Base-by-base conservation (phyloP, 2,888 invertebrate genomes). In the Limenitis camilla region DNA sequence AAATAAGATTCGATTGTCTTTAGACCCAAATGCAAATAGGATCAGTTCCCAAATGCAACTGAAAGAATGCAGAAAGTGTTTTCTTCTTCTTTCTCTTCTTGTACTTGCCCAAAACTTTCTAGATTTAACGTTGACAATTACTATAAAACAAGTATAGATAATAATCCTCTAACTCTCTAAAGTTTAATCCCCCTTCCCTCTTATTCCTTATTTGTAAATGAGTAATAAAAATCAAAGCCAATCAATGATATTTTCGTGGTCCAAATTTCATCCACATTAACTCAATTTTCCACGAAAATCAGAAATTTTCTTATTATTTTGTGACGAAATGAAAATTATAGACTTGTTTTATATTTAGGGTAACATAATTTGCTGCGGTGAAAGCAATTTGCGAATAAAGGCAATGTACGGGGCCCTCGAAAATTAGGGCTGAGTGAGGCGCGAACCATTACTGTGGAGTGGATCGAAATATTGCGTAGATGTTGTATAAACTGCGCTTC, bases 381-480 rank as follows among this genome's bases (percentile, higher is more conserved):
- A 29, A 33, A 43, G 43, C 30, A 52, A 52, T 52, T 46, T 41
- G 9, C 39, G 36, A 43, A 43, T 46, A 46, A 52, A 41, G 46
- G 38, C 41, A 33, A 27, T 36, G 8, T 40, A 39, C 36, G 40
- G 35, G 40, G 28, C 43, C 42, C 29, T 30, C 33, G n/a, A 38
- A 52, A 48, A 48, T 52, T 48, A 41, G 47, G 46, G 45, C 45
- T 39, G 36, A 43, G 48, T 38, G 45, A 32, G 41, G 33, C 45
- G 45, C 45, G 45, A 45, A 30, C 30, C 33, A 19, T 40, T 31
- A 33, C 39, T 27, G 10, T n/a, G 49, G 7, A 42, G 30, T 41
- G 49, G 41, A 49, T 36, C 45, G 29, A 11, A 45, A 52, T 42
- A 43, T 52, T 48, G 42, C 40, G 41, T 19, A 19, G 3, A 19